These are phyloP conservation scores for Hypena proboscidalis DNA, from an alignment of 2,888 invertebrate species.

Conservation along the genomic window DNA sequence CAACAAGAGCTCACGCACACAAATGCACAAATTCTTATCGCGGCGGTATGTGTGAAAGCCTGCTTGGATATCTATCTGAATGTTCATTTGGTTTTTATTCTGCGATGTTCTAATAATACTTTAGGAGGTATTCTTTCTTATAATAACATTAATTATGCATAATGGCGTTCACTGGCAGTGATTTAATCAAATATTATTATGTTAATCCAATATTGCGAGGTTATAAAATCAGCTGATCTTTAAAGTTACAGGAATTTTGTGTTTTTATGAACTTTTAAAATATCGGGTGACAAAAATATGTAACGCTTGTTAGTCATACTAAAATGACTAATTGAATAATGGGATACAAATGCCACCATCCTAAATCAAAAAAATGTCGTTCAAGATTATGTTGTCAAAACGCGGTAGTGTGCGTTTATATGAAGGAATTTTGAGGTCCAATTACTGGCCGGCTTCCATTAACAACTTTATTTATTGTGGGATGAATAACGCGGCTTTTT, in stretches of 20 bases:
- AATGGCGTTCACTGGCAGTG: too few relatives aligned
- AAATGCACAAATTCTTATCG: constrained; percentile 38
- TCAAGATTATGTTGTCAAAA: constrained; percentile 39
- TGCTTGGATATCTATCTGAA: constrained; percentile 45
- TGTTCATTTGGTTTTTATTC: constrained; percentile 45
- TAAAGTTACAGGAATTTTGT: too few relatives aligned
- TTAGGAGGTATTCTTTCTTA: constrained; percentile 17
- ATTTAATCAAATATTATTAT: too few relatives aligned
- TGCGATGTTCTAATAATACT: constrained; percentile 36
- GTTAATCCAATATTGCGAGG: too few relatives aligned
- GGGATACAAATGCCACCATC: constrained; percentile 16
- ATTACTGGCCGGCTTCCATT: constrained; percentile 75
- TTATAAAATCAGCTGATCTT: too few relatives aligned
- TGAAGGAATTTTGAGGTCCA: constrained; percentile 75
- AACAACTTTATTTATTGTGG: constrained; percentile 79
- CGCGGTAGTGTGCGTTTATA: constrained; percentile 56
- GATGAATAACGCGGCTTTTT: constrained; percentile 80
- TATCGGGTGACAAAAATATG: constrained; percentile 5
- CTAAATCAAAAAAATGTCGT: constrained; percentile 27
- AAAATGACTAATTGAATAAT: constrained; percentile 10
- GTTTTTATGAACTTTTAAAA: too few relatives aligned
- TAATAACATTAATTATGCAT: too few relatives aligned
- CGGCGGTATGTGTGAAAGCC: constrained; percentile 46
- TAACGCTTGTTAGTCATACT: neutral
- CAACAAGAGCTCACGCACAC: constrained; percentile 39